These are phyloP conservation scores for Aphelenchoides besseyi DNA, from an alignment of 1,140 invertebrate species.

Conservation along the genomic window DNA sequence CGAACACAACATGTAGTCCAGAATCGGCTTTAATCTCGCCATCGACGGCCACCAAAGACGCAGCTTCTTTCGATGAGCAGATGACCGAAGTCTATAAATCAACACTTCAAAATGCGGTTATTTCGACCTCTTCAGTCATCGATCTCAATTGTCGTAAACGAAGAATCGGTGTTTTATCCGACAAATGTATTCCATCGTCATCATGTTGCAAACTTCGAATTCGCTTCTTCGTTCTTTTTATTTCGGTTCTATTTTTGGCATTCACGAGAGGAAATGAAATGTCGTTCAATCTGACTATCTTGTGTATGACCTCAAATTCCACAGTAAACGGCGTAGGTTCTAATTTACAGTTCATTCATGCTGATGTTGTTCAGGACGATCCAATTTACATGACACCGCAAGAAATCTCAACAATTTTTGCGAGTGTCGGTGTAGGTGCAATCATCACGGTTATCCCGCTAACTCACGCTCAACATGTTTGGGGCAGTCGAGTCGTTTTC, in stretches of 20 bases:
- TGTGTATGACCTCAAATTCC: constrained; percentile 43
- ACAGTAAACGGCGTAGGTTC: constrained; percentile 33
- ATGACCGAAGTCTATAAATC: too few relatives aligned
- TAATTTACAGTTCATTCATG: constrained; percentile 14
- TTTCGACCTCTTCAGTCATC: too few relatives aligned
- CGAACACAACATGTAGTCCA: too few relatives aligned
- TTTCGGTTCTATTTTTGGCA: constrained; percentile 30
- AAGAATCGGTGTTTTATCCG: too few relatives aligned
- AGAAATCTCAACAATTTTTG: constrained; percentile 32
- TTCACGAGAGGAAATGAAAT: constrained; percentile 36
- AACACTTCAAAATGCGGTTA: too few relatives aligned
- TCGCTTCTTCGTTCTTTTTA: constrained; percentile 34
- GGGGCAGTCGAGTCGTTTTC: constrained; percentile 32
- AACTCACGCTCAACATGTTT: constrained; percentile 23
- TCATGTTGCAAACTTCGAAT: too few relatives aligned
- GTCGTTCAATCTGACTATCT: constrained; percentile 40
- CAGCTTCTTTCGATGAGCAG: too few relatives aligned
- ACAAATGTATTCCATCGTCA: too few relatives aligned
- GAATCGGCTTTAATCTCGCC: too few relatives aligned
- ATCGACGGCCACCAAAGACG: too few relatives aligned
- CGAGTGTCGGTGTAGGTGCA: constrained; percentile 29
- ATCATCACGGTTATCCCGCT: constrained; percentile 12
- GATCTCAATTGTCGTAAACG: too few relatives aligned
- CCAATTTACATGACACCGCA: constrained; percentile 26
- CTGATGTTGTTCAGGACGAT: constrained; percentile 22